Evolutionary conservation across 2,113 vertebrate genomes (phyloP), one percentile per base, ranked within the genome.

Genomic region (Cyprichromis sp.): DNA sequence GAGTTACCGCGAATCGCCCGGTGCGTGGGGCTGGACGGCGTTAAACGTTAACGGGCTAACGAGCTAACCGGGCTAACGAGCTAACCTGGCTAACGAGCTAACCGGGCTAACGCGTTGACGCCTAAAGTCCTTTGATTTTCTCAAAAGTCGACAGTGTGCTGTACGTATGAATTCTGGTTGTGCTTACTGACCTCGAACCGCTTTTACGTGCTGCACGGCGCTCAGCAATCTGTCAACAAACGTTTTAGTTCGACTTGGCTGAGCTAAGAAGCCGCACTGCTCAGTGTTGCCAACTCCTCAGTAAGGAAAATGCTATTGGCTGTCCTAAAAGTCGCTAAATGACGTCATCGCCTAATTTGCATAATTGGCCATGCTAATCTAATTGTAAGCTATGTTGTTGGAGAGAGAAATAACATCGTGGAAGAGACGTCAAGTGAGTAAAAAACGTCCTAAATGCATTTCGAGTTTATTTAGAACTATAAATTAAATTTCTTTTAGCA

Each of bases 1-100:
- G 21, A 26, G 12, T 14, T 55, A 26, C 54, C 4, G 0, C 12
- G 2, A 3, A 26, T 26, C 7, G 7, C 21, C 53, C 21, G 0
- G 12, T 54, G 53, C 4, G 0, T 55, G 54, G 0, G 54, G 54
- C 54, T 26, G 54, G 3, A 26, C 12, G 0, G 1, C 12, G 4
- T 1, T 24, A 26, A 24, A 24, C 24, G 24, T 24, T 21, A 21
- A 21, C 21, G 21, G 21, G 21, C 3, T 24, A 47, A 47, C 45
- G 0, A 4, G 45, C 4, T 47, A 47, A 17, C 45, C 14, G 4
- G 16, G 47, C 47, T n/a, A 52, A 53, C 17, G 0, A 4, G 45
- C 2, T 50, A 50, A 2, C 8, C 4, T 2, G 3, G 42, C 42
- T 7, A 45, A 45, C 42, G 0, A 4, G 45, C 45, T 47, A 47